phyloP scores from a whole-genome alignment of 2,113 vertebrate genomes.

The Apaloderma vittatum region DNA sequence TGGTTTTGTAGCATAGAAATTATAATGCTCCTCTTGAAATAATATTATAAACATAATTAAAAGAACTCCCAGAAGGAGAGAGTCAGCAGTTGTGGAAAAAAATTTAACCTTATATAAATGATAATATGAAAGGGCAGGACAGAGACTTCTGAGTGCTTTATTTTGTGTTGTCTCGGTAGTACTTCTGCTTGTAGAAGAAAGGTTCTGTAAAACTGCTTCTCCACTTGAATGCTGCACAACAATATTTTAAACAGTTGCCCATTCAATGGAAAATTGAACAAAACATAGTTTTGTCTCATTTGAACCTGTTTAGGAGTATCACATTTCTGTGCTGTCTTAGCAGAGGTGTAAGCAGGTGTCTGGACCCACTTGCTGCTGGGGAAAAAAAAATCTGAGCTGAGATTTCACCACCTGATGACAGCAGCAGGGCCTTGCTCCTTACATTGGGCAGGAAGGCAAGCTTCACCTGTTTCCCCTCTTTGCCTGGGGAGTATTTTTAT shows the following conservation, averaged over 20 bases:
- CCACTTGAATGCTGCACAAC: background rate
- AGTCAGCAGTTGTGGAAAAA: background rate
- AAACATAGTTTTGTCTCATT: background rate
- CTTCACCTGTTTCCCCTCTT: background rate
- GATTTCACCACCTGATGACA: background rate
- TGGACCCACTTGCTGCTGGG: fast-evolving
- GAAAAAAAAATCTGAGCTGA: fast-evolving
- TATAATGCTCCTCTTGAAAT: background rate
- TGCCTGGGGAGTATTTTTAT: background rate
- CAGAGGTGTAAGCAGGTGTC: background rate
- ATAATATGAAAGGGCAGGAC: background rate
- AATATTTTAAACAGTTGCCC: background rate
- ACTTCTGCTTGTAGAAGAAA: background rate
- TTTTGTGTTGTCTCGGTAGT: background rate
- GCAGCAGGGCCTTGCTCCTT: background rate
- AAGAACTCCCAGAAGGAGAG: constrained; percentile 34
- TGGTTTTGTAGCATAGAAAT: background rate
- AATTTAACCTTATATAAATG: background rate
- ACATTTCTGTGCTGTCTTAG: background rate
- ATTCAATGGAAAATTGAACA: background rate
- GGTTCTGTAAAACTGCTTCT: background rate
- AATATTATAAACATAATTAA: constrained; percentile 28
- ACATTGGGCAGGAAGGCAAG: fast-evolving
- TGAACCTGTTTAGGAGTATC: background rate
- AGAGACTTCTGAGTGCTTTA: background rate